These are phyloP conservation scores for Nymphicus hollandicus DNA, from an alignment of 2,113 vertebrate genomes.

Conservation along the genomic window DNA sequence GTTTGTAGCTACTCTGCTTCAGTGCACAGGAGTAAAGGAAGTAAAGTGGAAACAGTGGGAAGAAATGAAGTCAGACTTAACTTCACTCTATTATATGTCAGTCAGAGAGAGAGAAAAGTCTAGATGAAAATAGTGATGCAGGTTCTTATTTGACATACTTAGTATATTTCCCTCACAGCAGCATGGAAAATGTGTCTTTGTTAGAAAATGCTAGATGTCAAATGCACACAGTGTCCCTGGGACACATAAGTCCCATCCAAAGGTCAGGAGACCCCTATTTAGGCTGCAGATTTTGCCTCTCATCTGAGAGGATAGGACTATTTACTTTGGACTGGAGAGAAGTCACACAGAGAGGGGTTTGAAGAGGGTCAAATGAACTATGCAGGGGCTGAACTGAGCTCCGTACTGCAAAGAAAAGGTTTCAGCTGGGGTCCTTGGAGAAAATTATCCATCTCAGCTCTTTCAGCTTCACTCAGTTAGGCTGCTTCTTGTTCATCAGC, in stretches of 20 bases:
- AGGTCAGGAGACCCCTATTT: background rate
- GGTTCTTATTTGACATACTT: background rate
- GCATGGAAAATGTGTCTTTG: background rate
- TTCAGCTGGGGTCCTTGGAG: background rate
- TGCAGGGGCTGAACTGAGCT: background rate
- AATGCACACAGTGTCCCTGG: background rate
- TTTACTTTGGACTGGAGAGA: background rate
- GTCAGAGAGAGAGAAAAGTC: background rate
- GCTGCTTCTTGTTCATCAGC: background rate
- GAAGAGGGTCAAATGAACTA: background rate
- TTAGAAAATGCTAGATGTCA: background rate
- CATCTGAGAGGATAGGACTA: background rate
- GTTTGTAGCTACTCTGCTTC: background rate
- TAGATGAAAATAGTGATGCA: background rate
- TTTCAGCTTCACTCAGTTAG: background rate
- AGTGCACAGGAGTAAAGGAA: background rate
- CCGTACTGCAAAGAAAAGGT: background rate
- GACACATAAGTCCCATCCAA: background rate
- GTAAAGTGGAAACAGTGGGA: background rate
- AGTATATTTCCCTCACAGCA: background rate
- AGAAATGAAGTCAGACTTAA: background rate
- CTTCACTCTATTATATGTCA: background rate
- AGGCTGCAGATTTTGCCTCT: background rate
- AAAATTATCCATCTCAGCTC: background rate
- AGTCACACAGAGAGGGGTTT: background rate